These are phyloP conservation scores for Ariolimax columbianus DNA, from an alignment of 2,888 invertebrate species.

Conservation along the genomic window DNA sequence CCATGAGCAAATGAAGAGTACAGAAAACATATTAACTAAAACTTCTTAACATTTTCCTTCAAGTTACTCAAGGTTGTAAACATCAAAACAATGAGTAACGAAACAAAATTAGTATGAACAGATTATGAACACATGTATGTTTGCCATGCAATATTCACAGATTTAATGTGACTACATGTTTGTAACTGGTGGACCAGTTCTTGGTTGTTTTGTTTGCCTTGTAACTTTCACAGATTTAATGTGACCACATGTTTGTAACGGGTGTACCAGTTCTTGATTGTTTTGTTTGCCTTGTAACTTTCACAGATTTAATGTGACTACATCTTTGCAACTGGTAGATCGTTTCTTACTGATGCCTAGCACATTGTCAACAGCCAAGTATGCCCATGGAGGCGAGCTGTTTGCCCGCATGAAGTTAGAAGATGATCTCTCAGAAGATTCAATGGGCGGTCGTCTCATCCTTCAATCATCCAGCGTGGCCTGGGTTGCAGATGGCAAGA, in stretches of 20 bases:
- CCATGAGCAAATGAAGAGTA: too few species aligned
- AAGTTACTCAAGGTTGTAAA: too few species aligned
- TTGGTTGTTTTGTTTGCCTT: not conserved
- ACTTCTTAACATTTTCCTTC: too few species aligned
- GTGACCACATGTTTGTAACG: too few species aligned
- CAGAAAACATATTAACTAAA: too few species aligned
- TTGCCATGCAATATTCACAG: too few species aligned
- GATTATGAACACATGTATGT: too few species aligned
- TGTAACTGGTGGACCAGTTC: too few species aligned
- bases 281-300: not conserved
- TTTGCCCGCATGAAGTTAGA: constrained; percentile 86
- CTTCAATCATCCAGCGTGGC: constrained; percentile 87
- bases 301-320: constrained; percentile 84
- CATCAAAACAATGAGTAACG: too few species aligned
- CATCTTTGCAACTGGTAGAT: constrained; percentile 83
- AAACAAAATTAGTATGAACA: too few species aligned
- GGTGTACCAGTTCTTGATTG: not conserved
- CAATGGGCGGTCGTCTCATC: constrained; percentile 88
- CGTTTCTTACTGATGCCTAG: constrained; percentile 84
- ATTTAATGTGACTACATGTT: too few species aligned
- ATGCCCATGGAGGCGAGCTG: constrained; percentile 86
- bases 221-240: too few species aligned
- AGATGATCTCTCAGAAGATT: constrained; percentile 89
- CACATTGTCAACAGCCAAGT: constrained; percentile 85
- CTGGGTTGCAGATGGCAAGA: constrained; percentile 80